Percentiles rank a stretch among this genome's conserved stretches.
Conservation (phyloP, 2,113 vertebrate species). For the Aphelocoma coerulescens region DNA sequence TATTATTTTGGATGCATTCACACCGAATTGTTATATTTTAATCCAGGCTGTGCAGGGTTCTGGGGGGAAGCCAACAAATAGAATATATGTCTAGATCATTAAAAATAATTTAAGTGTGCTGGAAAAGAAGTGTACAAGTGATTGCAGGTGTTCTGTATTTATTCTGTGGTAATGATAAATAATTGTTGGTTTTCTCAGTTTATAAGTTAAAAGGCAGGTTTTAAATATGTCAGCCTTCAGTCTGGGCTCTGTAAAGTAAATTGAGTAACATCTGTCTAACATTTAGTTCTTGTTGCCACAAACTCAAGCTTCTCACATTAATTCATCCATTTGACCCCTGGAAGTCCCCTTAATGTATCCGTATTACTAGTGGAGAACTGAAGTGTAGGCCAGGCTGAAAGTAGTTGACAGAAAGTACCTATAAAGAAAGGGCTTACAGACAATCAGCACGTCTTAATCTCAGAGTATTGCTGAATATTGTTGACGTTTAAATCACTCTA, state of each 20-base stretch:
- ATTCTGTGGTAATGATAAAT: not conserved
- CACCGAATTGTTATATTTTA: slow-evolving; percentile 24
- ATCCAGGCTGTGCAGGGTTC: not conserved
- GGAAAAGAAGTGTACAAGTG: not conserved
- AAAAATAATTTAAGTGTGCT: slow-evolving; percentile 18
- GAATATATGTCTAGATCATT: not conserved
- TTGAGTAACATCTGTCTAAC: not conserved
- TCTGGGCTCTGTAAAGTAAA: not conserved
- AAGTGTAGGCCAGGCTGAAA: not conserved
- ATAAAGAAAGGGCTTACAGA: not conserved
- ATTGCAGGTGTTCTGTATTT: not conserved
- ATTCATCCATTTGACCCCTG: not conserved
- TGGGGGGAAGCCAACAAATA: not conserved
- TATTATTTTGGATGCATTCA: slow-evolving; percentile 16
- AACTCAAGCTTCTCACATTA: not conserved
- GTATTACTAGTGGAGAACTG: not conserved
- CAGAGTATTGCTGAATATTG: not conserved
- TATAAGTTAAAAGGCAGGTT: not conserved
- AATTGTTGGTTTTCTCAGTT: not conserved
- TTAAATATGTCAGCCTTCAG: not conserved
- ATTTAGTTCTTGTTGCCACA: not conserved
- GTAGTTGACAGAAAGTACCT: not conserved
- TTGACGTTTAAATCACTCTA: not conserved
- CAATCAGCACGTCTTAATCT: not conserved
- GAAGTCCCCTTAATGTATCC: not conserved